Base-by-base conservation (phyloP, 2,888 invertebrate genomes). In the Polydrusus pterygomalis region DNA sequence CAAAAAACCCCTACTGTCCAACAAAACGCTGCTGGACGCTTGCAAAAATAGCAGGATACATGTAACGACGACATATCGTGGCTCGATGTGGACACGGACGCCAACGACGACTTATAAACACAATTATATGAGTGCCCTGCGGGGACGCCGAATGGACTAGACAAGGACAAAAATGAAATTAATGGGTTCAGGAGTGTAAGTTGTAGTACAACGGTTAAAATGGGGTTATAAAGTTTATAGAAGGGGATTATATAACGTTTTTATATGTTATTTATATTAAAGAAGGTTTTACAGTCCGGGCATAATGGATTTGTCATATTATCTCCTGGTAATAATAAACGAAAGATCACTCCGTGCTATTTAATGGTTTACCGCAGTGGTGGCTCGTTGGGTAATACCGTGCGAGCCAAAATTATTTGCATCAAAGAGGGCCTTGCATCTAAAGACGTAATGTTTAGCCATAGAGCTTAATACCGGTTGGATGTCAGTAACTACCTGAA, bases 111-210 rank as follows among this genome's bases (percentile, higher is more conserved):
- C 58, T 18, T 40, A 60, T 60, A 60, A 60, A 60, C 58, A 60
- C 58, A 60, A 60, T 60, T 60, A 60, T 18, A 9, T 34, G 38
- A 60, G 38, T 38, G 58, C 58, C 58, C 58, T 17, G 18, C 17
- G 58, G 58, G 38, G 38, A 38, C 17, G 11, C 58, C 58, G 58
- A 60, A 15, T 60, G 18, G 38, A 38, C 58, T 40, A 60, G 58
- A 60, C 38, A 60, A 60, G 38, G 58, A 60, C 58, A 38, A 9
- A 60, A 60, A 40, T 60, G 58, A 60, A 38, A 60, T 40, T 34
- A 60, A 60, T 60, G 58, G 34, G 17, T 38, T 11, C n/a, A 6
- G 18, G 38, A 18, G 6, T 17, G 34, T 60, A 60, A 2, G 38
- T 60, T 38, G 58, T 60, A 60, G 17, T 60, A 60, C 38, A 60